Conservation (phyloP, 2,797 vertebrate species). For the Danio jaintianensis region DNA sequence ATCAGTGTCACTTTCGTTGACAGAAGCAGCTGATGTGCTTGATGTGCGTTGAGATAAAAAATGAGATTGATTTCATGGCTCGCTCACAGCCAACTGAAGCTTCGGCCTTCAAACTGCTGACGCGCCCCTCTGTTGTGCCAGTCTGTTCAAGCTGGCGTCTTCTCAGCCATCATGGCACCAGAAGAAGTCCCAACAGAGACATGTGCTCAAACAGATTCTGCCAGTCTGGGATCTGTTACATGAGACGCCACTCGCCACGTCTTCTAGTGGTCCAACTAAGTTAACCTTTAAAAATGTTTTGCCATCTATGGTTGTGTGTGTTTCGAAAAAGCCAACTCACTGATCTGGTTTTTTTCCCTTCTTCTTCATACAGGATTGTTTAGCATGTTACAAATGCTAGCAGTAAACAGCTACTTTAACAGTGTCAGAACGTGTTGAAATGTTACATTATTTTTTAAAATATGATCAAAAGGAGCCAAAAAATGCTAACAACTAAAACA, state of each 20-base stretch:
- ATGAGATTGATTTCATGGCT: constrained; percentile 17
- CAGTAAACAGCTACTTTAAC: too few relatives aligned
- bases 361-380: too few relatives aligned
- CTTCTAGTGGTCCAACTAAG: constrained; percentile 6
- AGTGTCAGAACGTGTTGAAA: too few relatives aligned
- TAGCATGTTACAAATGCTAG: too few relatives aligned
- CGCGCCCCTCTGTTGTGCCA: constrained; percentile 19
- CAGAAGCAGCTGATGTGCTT: constrained; percentile 33
- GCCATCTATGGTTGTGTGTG: background rate
- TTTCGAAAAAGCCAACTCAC: too few relatives aligned
- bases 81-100: constrained; percentile 21
- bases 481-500: too few relatives aligned
- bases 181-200: constrained; percentile 45
- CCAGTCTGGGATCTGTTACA: constrained; percentile 32
- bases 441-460: too few relatives aligned
- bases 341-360: too few relatives aligned
- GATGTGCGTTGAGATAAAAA: constrained; percentile 27
- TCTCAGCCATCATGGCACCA: constrained; percentile 33
- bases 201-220: constrained; percentile 35
- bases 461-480: too few relatives aligned
- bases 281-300: background rate
- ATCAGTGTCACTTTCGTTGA: constrained; percentile 28
- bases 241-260: background rate
- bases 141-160: constrained; percentile 27
- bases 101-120: constrained; percentile 16